phyloP scores from a whole-genome alignment of 2,797 vertebrate species.

The Esox lucius region DNA sequence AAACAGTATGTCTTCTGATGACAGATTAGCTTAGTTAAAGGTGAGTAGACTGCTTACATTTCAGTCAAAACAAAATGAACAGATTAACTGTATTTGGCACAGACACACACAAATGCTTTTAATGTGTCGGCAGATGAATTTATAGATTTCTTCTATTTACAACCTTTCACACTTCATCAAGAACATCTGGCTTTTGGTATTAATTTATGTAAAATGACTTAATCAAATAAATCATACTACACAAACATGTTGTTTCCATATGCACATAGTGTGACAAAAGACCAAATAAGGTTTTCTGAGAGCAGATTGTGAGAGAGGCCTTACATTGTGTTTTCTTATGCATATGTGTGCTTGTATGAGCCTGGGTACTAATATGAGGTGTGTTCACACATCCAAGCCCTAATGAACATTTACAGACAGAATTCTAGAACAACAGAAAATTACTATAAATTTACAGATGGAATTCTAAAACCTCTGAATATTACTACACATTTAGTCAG shows the following conservation, averaged over 20 bases:
- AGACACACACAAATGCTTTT: not conserved
- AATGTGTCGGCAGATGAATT: not conserved
- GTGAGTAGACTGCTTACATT: not conserved
- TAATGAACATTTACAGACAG: not conserved
- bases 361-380: not conserved
- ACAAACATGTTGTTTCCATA: not conserved
- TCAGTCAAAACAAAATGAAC: not conserved
- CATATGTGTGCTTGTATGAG: not conserved
- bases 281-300: not conserved
- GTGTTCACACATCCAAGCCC: not conserved
- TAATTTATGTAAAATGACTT: not conserved
- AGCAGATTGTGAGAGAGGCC: not conserved
- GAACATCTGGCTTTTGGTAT: constrained; percentile 1
- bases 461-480: too few relatives aligned
- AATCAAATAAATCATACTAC: not conserved
- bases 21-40: not conserved
- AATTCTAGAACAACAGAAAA: not conserved
- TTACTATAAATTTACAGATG: too few relatives aligned
- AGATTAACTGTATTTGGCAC: not conserved
- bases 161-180: not conserved
- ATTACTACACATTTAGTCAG: too few relatives aligned
- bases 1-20: not conserved
- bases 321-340: not conserved
- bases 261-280: not conserved
- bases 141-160: not conserved